These are phyloP conservation scores for Actinopyga echinites DNA, from an alignment of 53 echinoderm and acorn worm genomes.

Conservation along the genomic window DNA sequence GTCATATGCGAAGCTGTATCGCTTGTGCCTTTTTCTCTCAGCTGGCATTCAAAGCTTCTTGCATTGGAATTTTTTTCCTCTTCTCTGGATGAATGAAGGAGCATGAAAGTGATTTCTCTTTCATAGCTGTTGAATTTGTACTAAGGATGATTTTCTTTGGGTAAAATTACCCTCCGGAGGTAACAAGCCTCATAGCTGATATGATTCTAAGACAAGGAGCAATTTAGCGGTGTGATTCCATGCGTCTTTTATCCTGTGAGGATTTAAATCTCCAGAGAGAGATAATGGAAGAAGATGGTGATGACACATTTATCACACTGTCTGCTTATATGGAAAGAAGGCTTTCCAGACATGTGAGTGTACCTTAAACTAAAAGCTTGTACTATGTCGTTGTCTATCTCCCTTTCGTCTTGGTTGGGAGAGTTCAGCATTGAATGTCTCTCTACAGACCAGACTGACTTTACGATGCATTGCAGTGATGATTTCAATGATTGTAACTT, in stretches of 20 bases:
- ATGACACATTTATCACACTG: constrained; percentile 39
- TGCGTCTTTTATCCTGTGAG: constrained; percentile 25
- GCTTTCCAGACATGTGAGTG: constrained; percentile 37
- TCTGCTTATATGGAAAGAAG: constrained; percentile 36
- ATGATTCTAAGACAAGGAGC: constrained; percentile 26
- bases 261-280: constrained; percentile 36
- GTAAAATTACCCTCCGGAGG: constrained; percentile 10
- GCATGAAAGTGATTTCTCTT: not conserved
- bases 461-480: too few relatives aligned
- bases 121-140: not conserved
- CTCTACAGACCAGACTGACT: not conserved
- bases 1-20: not conserved
- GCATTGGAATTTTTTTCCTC: too few relatives aligned
- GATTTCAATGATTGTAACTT: too few relatives aligned
- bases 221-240: constrained; percentile 5
- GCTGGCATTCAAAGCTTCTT: too few relatives aligned
- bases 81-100: constrained; percentile 1
- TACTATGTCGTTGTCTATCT: not conserved
- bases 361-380: not conserved
- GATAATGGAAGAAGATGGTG: constrained; percentile 46
- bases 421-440: not conserved
- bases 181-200: constrained; percentile 22
- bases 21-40: too few relatives aligned
- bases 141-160: not conserved
- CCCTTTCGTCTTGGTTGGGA: not conserved